Conservation (phyloP, 2,888 invertebrate genomes). For the Hybos culiciformis region DNA sequence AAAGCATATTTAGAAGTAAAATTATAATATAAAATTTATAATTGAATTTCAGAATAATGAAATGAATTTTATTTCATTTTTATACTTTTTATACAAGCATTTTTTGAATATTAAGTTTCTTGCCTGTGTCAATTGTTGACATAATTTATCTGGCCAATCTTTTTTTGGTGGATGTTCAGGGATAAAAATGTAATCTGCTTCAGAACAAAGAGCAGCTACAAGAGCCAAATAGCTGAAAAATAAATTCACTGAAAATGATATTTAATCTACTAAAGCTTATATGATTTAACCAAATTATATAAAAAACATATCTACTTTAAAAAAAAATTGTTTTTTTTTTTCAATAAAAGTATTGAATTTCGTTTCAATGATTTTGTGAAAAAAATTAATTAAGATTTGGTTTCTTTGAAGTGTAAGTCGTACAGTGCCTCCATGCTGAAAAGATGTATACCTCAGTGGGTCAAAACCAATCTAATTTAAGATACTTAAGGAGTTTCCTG, state of each 20-base stretch:
- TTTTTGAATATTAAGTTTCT: too few relatives aligned
- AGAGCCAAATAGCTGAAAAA: conserved; percentile 65
- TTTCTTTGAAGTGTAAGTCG: too few relatives aligned
- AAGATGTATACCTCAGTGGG: too few relatives aligned
- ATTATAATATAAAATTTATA: conserved; percentile 9
- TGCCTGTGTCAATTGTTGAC: conserved; percentile 60
- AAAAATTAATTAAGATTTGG: too few relatives aligned
- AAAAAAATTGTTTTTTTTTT: too few relatives aligned
- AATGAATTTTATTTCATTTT: background rate
- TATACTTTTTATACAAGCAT: background rate
- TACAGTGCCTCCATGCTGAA: too few relatives aligned
- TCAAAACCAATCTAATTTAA: too few relatives aligned
- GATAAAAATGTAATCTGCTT: conserved; percentile 79
- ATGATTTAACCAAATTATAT: too few relatives aligned
- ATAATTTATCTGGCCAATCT: conserved; percentile 64
- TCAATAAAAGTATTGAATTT: too few relatives aligned
- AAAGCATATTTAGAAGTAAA: conserved; percentile 12
- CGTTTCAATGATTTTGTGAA: too few relatives aligned
- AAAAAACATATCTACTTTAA: too few relatives aligned
- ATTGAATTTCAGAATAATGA: conserved; percentile 12
- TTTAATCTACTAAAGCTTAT: background rate
- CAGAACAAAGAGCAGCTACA: conserved; percentile 67
- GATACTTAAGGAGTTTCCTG: too few relatives aligned
- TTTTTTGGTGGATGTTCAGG: conserved; percentile 71
- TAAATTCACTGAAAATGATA: conserved; percentile 5